Evolutionary conservation across 1,140 invertebrate genomes (phyloP).

Genomic region (Aphidius gifuensis): DNA sequence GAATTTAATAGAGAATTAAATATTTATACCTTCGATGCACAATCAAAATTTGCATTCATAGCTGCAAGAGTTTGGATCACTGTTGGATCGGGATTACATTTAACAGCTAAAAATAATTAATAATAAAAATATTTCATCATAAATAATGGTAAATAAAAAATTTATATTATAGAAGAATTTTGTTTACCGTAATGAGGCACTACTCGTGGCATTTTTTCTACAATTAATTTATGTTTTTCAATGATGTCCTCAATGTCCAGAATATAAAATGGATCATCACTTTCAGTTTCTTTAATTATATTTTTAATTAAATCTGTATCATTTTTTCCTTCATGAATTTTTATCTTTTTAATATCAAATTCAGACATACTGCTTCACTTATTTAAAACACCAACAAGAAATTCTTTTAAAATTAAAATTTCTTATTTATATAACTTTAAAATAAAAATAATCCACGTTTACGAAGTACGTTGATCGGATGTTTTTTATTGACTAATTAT

Average conservation of each 20-base stretch:
- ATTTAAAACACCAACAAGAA: too few species aligned
- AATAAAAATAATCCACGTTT: too few species aligned
- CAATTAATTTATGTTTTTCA: slow-evolving; percentile 57
- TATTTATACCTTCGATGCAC: slow-evolving; percentile 67
- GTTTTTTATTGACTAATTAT: too few species aligned
- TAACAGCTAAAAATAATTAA: slow-evolving; percentile 60
- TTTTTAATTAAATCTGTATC: slow-evolving; percentile 40
- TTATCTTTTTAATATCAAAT: slow-evolving; percentile 28
- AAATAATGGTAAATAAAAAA: slow-evolving; percentile 27
- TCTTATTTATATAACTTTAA: too few species aligned
- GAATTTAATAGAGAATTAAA: too few species aligned
- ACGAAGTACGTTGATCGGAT: too few species aligned
- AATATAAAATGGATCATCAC: slow-evolving; percentile 67
- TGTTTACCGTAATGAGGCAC: slow-evolving; percentile 61
- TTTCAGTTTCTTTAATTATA: slow-evolving; percentile 41
- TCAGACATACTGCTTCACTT: slow-evolving; percentile 14
- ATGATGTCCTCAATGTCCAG: slow-evolving; percentile 65
- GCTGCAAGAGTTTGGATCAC: slow-evolving; percentile 65
- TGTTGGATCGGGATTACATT: slow-evolving; percentile 68
- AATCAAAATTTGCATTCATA: slow-evolving; percentile 71
- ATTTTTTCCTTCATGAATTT: slow-evolving; percentile 36
- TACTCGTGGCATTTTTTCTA: slow-evolving; percentile 61
- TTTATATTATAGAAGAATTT: background rate
- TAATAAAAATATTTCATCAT: slow-evolving; percentile 16
- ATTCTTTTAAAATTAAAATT: too few species aligned